These are phyloP conservation scores for Symphodus melops DNA, from an alignment of 2,113 vertebrate species.

Conservation along the genomic window DNA sequence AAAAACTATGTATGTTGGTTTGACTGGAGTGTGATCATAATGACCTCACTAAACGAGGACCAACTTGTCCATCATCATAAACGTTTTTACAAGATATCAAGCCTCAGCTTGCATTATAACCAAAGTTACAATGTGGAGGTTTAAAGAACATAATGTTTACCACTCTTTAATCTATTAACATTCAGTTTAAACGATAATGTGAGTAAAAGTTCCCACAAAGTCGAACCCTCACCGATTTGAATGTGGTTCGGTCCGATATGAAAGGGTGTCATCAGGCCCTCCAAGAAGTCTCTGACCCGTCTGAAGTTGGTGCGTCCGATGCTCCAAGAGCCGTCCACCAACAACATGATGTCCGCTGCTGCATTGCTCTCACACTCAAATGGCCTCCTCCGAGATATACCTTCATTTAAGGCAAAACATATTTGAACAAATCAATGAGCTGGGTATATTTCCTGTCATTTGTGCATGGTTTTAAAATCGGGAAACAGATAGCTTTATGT, in stretches of 20 bases:
- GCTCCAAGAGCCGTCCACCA: conserved; percentile 97
- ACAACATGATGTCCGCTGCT: conserved; percentile 84
- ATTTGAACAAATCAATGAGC: not conserved
- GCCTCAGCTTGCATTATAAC: no score
- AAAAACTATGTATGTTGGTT: no score
- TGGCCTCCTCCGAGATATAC: conserved; percentile 71
- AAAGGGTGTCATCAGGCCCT: conserved; percentile 88
- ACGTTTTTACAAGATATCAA: no score
- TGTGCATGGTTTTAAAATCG: not conserved
- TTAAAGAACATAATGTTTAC: no score
- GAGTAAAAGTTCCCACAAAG: no score
- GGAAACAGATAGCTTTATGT: conserved; percentile 32
- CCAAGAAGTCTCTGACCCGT: conserved; percentile 91
- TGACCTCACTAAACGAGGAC: no score
- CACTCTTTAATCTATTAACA: no score
- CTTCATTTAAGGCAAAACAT: conserved; percentile 31
- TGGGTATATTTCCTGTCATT: not conserved
- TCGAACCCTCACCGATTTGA: conserved; percentile 87
- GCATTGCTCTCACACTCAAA: conserved; percentile 84
- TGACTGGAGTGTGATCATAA: no score
- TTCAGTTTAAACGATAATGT: no score
- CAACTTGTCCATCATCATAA: no score
- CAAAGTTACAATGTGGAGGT: no score
- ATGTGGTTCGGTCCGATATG: conserved; percentile 85
- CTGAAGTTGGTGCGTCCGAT: conserved; percentile 93